phyloP scores from a whole-genome alignment of 2,888 invertebrate species.

The Carpatolechia fugitivella region DNA sequence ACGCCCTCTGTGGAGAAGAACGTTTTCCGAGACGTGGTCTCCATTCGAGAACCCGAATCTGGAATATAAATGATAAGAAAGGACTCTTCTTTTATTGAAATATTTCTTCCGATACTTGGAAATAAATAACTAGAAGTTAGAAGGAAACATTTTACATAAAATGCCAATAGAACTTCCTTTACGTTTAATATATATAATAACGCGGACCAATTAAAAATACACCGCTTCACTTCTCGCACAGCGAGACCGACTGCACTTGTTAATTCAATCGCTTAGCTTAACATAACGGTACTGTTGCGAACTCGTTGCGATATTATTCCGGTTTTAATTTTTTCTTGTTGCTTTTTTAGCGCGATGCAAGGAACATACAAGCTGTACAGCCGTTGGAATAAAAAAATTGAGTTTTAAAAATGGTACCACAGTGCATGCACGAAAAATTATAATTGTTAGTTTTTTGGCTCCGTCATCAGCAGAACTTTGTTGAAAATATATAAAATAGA shows the following conservation, averaged over 20 bases:
- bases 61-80: too few relatives aligned
- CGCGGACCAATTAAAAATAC: neutral
- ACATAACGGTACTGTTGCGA: slow-evolving; percentile 6
- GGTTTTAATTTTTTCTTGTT: slow-evolving; percentile 7
- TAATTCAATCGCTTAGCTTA: slow-evolving; percentile 2
- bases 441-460: too few relatives aligned
- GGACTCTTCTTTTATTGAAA: too few relatives aligned
- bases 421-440: too few relatives aligned
- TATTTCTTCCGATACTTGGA: neutral
- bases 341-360: slow-evolving; percentile 1
- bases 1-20: too few relatives aligned
- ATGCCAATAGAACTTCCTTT: neutral
- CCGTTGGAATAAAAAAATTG: neutral
- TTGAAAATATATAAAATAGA: too few relatives aligned
- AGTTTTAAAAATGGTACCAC: too few relatives aligned
- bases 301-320: slow-evolving; percentile 9
- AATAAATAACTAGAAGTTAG: neutral
- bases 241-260: neutral
- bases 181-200: neutral
- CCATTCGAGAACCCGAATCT: too few relatives aligned
- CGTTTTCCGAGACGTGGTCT: too few relatives aligned
- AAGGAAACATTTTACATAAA: neutral
- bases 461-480: too few relatives aligned
- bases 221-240: neutral
- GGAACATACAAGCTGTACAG: neutral